These are phyloP conservation scores for Coccyzus lansbergi DNA, from an alignment of 2,797 vertebrate genomes.

Conservation along the genomic window DNA sequence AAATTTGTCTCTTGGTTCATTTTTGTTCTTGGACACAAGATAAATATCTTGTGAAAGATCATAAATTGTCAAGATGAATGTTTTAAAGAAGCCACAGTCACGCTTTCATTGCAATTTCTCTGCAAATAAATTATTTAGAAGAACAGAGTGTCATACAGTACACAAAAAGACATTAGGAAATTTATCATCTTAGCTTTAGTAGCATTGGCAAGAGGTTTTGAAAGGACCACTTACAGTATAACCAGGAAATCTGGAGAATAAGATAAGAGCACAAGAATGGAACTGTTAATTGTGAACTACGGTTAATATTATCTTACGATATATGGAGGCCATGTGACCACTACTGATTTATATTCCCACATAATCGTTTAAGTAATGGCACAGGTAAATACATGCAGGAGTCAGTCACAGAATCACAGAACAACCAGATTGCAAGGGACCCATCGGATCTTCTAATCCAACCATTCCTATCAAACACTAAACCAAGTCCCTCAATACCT, in stretches of 20 bases:
- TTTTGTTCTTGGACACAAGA: background rate
- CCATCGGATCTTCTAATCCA: too few species aligned
- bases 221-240: background rate
- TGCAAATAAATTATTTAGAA: conserved; percentile 39
- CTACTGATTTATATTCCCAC: background rate
- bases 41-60: conserved; percentile 16
- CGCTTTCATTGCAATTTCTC: background rate
- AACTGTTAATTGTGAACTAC: background rate
- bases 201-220: background rate
- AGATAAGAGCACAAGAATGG: background rate
- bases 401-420: too few species aligned
- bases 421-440: too few species aligned
- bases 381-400: fast-evolving
- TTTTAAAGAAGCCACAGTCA: background rate
- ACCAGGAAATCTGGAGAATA: background rate
- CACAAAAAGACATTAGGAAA: background rate
- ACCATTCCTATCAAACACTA: too few species aligned
- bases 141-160: background rate
- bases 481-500: too few species aligned
- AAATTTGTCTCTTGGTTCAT: background rate
- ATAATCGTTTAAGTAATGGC: background rate
- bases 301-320: background rate
- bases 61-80: background rate
- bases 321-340: fast-evolving
- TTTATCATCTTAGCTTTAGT: background rate